These are phyloP conservation scores for Notolabrus celidotus DNA, from an alignment of 2,797 vertebrate genomes.

Conservation along the genomic window DNA sequence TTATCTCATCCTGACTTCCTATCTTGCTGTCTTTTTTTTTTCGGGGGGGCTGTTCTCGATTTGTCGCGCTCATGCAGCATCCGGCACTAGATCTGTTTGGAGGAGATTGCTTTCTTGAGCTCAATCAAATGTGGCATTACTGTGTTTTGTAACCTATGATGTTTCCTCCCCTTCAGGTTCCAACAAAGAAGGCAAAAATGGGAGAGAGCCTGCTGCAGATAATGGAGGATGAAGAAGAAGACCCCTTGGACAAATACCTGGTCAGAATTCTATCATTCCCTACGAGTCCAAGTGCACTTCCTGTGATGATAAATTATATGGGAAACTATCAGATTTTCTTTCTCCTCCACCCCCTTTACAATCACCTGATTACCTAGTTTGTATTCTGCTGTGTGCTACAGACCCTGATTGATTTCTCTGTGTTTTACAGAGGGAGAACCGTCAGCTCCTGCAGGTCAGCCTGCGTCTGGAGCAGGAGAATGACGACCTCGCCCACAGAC, in stretches of 20 bases:
- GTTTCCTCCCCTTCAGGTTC: conserved; percentile 67
- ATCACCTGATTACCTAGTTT: background rate
- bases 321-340: background rate
- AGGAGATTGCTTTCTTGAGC: conserved; percentile 47
- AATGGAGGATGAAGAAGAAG: conserved; percentile 64
- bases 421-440: conserved; percentile 89
- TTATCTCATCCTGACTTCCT: conserved; percentile 51
- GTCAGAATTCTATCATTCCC: conserved; percentile 58
- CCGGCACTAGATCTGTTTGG: conserved; percentile 45
- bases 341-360: background rate
- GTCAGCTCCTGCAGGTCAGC: conserved; percentile 90
- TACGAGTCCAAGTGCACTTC: background rate
- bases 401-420: conserved; percentile 19
- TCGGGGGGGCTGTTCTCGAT: conserved; percentile 43
- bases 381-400: background rate
- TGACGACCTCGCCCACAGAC: conserved; percentile 91
- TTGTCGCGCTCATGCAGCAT: conserved; percentile 40
- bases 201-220: conserved; percentile 62
- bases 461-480: conserved; percentile 97
- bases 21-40: conserved; percentile 53
- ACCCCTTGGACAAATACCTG: conserved; percentile 75
- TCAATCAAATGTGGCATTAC: conserved; percentile 40
- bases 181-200: conserved; percentile 70
- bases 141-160: conserved; percentile 23
- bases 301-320: background rate